Percentiles rank a stretch among this genome's conserved stretches.
Conservation (phyloP, 2,113 vertebrate genomes). For the Anseranas semipalmata region DNA sequence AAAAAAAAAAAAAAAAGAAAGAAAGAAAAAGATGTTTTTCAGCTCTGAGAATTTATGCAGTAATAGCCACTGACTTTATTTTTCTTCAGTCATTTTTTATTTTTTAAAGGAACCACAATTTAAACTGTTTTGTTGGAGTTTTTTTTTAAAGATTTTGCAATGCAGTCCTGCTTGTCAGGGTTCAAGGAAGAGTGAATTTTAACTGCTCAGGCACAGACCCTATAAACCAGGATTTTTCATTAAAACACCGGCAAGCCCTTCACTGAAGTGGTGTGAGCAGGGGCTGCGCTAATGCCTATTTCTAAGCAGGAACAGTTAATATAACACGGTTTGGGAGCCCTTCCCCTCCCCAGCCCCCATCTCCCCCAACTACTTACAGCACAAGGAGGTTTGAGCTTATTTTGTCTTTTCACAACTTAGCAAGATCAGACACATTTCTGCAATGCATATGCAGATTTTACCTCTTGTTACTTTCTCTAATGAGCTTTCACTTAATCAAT, state of each 20-base stretch:
- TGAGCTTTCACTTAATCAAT: slow-evolving; percentile 85
- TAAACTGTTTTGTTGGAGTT: neutral
- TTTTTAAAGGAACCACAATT: neutral
- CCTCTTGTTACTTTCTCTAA: slow-evolving; percentile 83
- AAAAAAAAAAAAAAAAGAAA: neutral
- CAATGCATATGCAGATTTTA: slow-evolving; percentile 85
- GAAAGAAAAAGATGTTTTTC: neutral
- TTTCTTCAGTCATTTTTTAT: neutral
- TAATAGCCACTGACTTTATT: neutral
- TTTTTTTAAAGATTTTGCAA: neutral
- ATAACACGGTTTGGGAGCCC: slow-evolving; percentile 33
- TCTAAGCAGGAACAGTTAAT: slow-evolving; percentile 49
- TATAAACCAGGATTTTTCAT: slow-evolving; percentile 4
- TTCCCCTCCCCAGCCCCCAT: slow-evolving; percentile 61
- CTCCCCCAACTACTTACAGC: slow-evolving; percentile 68
- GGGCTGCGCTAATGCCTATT: neutral
- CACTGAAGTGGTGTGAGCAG: slow-evolving; percentile 31
- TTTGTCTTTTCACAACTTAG: slow-evolving; percentile 79
- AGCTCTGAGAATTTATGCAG: neutral
- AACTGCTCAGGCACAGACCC: neutral
- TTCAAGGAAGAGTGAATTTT: neutral
- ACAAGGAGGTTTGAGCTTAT: slow-evolving; percentile 70
- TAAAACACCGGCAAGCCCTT: slow-evolving; percentile 51
- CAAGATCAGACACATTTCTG: slow-evolving; percentile 82
- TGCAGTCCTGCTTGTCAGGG: neutral